Evolutionary conservation across 2,888 invertebrate species (phyloP), one percentile per base, ranked within the genome.

Genomic region (Dryococelus australis): DNA sequence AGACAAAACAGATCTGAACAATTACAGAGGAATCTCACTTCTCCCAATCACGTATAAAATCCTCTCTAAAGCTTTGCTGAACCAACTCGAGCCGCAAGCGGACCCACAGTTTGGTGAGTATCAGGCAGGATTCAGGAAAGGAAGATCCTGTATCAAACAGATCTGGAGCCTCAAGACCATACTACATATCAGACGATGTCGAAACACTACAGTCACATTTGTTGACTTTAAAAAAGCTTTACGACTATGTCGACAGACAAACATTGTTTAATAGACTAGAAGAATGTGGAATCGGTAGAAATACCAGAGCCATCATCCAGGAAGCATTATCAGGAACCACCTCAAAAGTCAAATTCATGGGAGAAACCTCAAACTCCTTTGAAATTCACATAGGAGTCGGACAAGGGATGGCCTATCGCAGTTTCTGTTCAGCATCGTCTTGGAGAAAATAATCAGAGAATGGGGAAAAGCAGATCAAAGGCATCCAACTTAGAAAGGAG

Each of bases 201-300:
- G 27, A 80, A 80, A 80, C 80, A 80, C 80, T 27, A n/a, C n/a
- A 80, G 26, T 80, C 80, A 80, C 84, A 24, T 84, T 27, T 28
- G 28, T 84, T 5, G 84, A 84, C n/a, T 28, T 84, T 6, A 8
- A 84, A 84, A 43, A 84, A 84, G 28, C 26, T 0, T 8, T 84
- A 84, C 28, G 84, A 84, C 84, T 84, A 24, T n/a, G n/a, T n/a
- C n/a, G n/a, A n/a, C n/a, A n/a, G n/a, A n/a, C n/a, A n/a, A n/a
- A n/a, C n/a, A n/a, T 28, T 84, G 35, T 28, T 27, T 28, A n/a
- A 84, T 8, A 84, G 24, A 24, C 84, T 27, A 28, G 84, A 84
- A 27, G 28, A 84, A 35, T 28, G 20, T 8, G 28, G 28, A 5
- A 27, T 84, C 28, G 16, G 8, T 27, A n/a, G 84, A 84, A 28